Percentiles rank a stretch among this genome's conserved stretches.
Evolutionary conservation across 2,888 invertebrate genomes (phyloP).

Genomic region (Arrhopalites spinosus): DNA sequence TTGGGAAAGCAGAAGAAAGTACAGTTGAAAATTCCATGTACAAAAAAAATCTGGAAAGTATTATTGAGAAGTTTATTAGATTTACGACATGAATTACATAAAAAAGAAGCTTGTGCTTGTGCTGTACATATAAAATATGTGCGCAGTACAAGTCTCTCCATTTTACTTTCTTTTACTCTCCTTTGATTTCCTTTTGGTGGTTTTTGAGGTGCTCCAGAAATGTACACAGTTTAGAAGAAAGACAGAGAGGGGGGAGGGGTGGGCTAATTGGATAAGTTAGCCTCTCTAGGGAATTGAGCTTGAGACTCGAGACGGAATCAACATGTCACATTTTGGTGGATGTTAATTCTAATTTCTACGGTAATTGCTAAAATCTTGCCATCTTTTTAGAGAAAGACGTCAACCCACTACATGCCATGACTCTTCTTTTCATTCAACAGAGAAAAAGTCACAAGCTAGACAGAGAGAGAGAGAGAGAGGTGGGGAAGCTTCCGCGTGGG

Average conservation of each 20-base stretch:
- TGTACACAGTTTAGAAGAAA: too few relatives aligned
- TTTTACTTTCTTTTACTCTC: too few relatives aligned
- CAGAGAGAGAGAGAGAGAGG: too few relatives aligned
- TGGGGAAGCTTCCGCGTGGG: too few relatives aligned
- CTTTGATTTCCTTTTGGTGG: too few relatives aligned
- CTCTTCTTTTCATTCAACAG: too few relatives aligned
- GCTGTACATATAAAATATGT: too few relatives aligned
- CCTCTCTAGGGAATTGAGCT: neutral
- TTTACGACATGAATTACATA: neutral
- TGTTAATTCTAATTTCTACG: neutral
- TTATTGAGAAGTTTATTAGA: slow-evolving; percentile 3
- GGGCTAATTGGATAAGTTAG: neutral
- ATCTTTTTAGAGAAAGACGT: slow-evolving; percentile 2
- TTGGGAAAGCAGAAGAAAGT: too few relatives aligned
- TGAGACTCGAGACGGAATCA: neutral
- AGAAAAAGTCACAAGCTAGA: too few relatives aligned
- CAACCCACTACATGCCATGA: neutral
- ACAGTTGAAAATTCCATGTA: neutral
- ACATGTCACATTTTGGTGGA: neutral
- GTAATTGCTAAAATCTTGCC: neutral
- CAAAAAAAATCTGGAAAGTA: neutral
- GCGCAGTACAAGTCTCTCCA: too few relatives aligned
- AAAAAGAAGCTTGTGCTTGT: neutral
- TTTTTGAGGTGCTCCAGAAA: too few relatives aligned
- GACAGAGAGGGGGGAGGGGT: too few relatives aligned